Evolutionary conservation across 2,113 vertebrate genomes (phyloP).

Genomic region (Maccullochella peelii): DNA sequence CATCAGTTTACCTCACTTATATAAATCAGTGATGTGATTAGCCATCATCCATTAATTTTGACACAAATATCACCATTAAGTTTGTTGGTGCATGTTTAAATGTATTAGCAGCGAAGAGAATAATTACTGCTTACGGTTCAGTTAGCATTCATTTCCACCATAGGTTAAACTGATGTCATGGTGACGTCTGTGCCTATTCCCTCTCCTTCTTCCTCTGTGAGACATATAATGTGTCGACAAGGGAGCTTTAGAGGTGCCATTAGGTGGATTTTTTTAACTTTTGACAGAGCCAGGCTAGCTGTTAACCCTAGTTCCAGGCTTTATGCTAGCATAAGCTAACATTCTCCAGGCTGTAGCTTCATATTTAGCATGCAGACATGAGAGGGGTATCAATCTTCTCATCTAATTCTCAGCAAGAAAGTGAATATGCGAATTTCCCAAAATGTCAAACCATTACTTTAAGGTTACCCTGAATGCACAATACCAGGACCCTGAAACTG

Average conservation of each 20-base stretch:
- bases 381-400: neutral
- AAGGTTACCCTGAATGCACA: neutral
- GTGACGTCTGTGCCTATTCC: neutral
- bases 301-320: neutral
- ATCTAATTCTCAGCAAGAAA: neutral
- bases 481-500: neutral
- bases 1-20: neutral
- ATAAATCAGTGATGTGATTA: neutral
- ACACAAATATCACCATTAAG: conserved; percentile 3
- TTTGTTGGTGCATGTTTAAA: neutral
- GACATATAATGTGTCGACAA: neutral
- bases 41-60: neutral
- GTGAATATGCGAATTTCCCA: too few relatives aligned
- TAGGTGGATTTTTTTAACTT: neutral
- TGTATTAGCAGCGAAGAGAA: neutral
- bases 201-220: neutral
- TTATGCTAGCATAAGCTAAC: neutral
- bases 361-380: neutral
- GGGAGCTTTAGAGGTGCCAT: neutral
- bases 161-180: conserved; percentile 10
- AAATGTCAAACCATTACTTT: too few relatives aligned
- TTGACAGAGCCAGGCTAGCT: neutral
- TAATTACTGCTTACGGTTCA: neutral
- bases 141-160: neutral
- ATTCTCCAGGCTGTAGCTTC: neutral